Conservation (phyloP, 2,797 vertebrate species). For the Serranus cabrilla region DNA sequence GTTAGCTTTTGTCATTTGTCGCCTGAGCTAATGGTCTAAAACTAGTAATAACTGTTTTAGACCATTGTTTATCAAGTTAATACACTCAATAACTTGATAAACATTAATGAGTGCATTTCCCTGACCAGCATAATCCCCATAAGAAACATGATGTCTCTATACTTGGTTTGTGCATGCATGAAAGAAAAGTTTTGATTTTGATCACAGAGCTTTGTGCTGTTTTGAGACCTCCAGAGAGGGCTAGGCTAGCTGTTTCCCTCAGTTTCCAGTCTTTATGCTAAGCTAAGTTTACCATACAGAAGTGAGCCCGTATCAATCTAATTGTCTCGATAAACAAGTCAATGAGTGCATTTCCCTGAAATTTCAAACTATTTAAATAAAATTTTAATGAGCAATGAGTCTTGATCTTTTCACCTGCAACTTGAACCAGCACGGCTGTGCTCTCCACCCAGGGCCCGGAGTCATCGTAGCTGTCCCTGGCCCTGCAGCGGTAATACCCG, state of each 20-base stretch:
- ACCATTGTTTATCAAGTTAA: too few relatives aligned
- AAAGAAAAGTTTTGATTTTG: too few relatives aligned
- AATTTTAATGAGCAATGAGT: neutral
- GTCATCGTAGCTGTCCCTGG: constrained; percentile 80
- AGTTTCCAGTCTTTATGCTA: neutral
- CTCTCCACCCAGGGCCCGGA: constrained; percentile 81
- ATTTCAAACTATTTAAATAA: neutral
- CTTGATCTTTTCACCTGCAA: constrained; percentile 71
- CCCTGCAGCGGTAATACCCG: constrained; percentile 83
- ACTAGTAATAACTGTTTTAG: too few relatives aligned
- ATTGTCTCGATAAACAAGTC: neutral
- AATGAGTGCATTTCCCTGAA: neutral
- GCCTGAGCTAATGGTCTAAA: too few relatives aligned
- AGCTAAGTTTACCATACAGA: neutral
- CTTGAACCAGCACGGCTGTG: constrained; percentile 62
- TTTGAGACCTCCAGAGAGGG: neutral
- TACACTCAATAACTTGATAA: too few relatives aligned
- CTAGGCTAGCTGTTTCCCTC: neutral
- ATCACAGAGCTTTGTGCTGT: too few relatives aligned
- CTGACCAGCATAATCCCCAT: too few relatives aligned
- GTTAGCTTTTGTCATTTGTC: too few relatives aligned
- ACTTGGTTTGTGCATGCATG: too few relatives aligned
- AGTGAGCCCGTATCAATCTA: neutral
- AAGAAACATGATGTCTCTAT: too few relatives aligned
- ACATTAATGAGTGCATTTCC: too few relatives aligned